Evolutionary conservation across 2,113 vertebrate species (phyloP).

Genomic region (Eudyptes chrysolophus): DNA sequence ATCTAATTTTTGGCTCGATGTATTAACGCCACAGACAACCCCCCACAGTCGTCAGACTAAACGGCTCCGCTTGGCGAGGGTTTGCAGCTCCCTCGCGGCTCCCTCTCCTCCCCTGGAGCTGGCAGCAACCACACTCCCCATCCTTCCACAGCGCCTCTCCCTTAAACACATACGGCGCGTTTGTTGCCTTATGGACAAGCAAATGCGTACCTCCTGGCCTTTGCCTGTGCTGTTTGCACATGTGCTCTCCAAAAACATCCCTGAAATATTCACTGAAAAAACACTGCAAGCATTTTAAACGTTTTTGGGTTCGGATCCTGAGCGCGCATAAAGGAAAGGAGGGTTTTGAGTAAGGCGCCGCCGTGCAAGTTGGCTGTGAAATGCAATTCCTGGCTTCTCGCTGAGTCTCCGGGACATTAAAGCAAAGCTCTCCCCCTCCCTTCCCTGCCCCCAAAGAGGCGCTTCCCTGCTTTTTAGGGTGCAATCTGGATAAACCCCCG

Average conservation of each 20-base stretch:
- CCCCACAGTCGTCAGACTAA: not conserved
- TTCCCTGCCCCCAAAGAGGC: no score
- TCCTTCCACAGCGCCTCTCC: not conserved
- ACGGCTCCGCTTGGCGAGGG: not conserved
- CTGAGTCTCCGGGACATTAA: no score
- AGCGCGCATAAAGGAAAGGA: not conserved
- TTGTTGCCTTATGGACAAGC: not conserved
- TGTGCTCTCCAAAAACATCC: not conserved
- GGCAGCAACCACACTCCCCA: not conserved
- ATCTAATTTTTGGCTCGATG: not conserved
- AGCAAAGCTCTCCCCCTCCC: not conserved
- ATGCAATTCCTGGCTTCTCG: not conserved
- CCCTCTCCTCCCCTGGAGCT: not conserved
- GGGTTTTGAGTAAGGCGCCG: not conserved
- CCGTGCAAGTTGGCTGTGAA: not conserved
- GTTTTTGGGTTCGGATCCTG: not conserved
- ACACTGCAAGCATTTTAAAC: not conserved
- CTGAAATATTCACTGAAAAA: not conserved
- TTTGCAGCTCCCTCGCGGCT: not conserved
- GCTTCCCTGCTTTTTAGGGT: not conserved
- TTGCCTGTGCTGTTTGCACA: not conserved
- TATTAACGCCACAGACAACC: accelerated
- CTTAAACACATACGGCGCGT: not conserved
- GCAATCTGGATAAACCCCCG: not conserved
- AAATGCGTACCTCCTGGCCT: accelerated